Percentiles rank a stretch among this genome's conserved stretches.
phyloP scores from a whole-genome alignment of 2,888 invertebrate species.

The Diaprepes abbreviatus region DNA sequence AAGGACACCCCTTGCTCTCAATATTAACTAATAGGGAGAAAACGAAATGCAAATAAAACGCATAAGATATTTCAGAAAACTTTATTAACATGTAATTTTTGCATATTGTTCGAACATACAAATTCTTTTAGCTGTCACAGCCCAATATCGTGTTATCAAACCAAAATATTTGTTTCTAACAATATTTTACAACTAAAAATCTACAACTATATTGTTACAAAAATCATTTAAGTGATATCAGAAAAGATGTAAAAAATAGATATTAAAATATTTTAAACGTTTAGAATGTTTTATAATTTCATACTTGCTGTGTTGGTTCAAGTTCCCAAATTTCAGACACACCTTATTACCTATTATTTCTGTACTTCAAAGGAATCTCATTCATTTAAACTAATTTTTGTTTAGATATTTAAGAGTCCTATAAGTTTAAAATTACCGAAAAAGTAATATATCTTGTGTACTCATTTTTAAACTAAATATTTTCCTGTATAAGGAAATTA shows the following conservation, averaged over 20 bases:
- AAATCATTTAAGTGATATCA: not conserved
- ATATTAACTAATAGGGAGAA: conserved; percentile 44
- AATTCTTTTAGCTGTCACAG: conserved; percentile 46
- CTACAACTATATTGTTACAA: conserved; percentile 1
- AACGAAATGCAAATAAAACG: conserved; percentile 46
- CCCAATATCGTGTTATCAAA: conserved; percentile 39
- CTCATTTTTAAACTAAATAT: too few relatives aligned
- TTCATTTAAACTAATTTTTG: too few relatives aligned
- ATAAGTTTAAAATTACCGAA: too few relatives aligned
- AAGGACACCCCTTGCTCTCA: conserved; percentile 52
- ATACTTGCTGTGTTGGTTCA: too few relatives aligned
- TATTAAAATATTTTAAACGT: too few relatives aligned
- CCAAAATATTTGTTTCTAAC: conserved; percentile 23
- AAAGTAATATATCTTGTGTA: too few relatives aligned
- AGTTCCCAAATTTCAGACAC: too few relatives aligned
- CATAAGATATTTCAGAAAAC: conserved; percentile 54
- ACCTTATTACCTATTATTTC: too few relatives aligned
- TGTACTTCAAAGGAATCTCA: too few relatives aligned
- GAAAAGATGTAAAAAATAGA: not conserved
- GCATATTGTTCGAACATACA: conserved; percentile 29
- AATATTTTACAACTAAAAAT: conserved; percentile 25
- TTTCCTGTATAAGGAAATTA: too few relatives aligned
- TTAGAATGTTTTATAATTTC: too few relatives aligned
- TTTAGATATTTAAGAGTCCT: too few relatives aligned
- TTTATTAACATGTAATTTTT: conserved; percentile 51